Base-by-base conservation (phyloP, 2,113 vertebrate genomes). In the Sinocyclocheilus anophthalmus region DNA sequence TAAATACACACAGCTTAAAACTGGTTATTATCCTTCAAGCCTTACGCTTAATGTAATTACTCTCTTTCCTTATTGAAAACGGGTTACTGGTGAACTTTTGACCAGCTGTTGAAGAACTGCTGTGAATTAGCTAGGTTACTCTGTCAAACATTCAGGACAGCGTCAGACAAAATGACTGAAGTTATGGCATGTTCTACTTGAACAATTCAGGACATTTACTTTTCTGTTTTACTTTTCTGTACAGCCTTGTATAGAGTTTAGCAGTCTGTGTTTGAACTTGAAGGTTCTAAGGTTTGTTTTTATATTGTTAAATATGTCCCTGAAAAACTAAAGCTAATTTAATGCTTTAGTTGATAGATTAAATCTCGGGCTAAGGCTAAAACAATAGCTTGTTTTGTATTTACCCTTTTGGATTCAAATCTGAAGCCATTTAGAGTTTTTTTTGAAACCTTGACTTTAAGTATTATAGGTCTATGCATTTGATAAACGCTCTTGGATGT, bases 71-170 rank as follows among this genome's bases (percentile, higher is more conserved):
- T 69, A 70, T 55, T 83, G 81, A 73, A 73, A 83, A 83, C 81
- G 73, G 67, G 30, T 73, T 53, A 73, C 10, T 83, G 81, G 50
- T 83, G 81, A 83, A 73, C 81, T 83, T 83, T 59, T 83, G 81
- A 83, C 81, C 81, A 83, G 26, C 48, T 39, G 45, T 50, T 8
- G 4, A 73, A 14, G 20, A 73, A 57, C 67, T 14, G 5, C 13
- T 11, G 45, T 12, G 12, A 39, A 16, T 83, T 73, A n/a, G 37
- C 59, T 48, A 22, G 22, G 3, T 76, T 48, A 57, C 13, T 55
- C 45, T 16, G 73, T 48, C 22, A 20, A 12, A 26, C 30, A 1
- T 0, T 67, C 61, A 48, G 39, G 33, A 9, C 30, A 80, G 33
- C 20, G 0, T 61, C 77, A 9, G 39, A 22, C 70, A 73, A 39